Conservation (phyloP, 2,888 invertebrate species). For the Archips crataeganus region DNA sequence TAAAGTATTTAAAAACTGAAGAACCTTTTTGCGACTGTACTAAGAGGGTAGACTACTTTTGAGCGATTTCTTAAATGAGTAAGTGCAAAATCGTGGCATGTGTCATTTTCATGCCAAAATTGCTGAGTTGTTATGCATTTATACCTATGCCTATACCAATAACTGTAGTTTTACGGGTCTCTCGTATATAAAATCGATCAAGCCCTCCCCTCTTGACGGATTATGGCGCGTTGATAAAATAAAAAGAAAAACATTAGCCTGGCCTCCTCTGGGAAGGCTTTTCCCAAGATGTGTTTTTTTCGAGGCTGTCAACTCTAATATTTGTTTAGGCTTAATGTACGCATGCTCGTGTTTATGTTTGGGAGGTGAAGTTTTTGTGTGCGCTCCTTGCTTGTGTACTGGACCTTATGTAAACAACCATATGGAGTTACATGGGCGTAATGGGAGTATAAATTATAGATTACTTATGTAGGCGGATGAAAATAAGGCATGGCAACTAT, state of each 20-base stretch:
- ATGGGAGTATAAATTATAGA: background rate
- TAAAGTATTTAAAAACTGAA: too few species aligned
- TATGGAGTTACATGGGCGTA: background rate
- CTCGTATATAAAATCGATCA: constrained; percentile 76
- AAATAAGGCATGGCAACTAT: too few species aligned
- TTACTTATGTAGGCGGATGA: background rate
- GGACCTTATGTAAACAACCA: background rate
- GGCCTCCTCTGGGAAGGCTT: constrained; percentile 66
- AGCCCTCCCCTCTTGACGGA: constrained; percentile 71
- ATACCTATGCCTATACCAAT: constrained; percentile 57
- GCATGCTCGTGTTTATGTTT: constrained; percentile 40
- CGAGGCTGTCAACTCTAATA: constrained; percentile 71
- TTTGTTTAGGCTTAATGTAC: constrained; percentile 53
- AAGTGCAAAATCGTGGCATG: too few species aligned
- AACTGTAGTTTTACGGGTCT: constrained; percentile 79
- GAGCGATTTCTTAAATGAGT: too few species aligned
- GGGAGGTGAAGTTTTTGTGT: background rate
- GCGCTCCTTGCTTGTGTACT: constrained; percentile 1
- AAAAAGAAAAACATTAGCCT: constrained; percentile 81
- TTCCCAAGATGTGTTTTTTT: constrained; percentile 65
- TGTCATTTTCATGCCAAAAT: background rate
- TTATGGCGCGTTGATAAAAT: constrained; percentile 78
- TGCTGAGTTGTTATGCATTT: background rate
- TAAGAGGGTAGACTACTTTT: too few species aligned
- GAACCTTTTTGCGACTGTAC: too few species aligned